Evolutionary conservation across 1,140 invertebrate species (phyloP), one percentile per base, ranked within the genome.

Genomic region (Apis laboriosa): DNA sequence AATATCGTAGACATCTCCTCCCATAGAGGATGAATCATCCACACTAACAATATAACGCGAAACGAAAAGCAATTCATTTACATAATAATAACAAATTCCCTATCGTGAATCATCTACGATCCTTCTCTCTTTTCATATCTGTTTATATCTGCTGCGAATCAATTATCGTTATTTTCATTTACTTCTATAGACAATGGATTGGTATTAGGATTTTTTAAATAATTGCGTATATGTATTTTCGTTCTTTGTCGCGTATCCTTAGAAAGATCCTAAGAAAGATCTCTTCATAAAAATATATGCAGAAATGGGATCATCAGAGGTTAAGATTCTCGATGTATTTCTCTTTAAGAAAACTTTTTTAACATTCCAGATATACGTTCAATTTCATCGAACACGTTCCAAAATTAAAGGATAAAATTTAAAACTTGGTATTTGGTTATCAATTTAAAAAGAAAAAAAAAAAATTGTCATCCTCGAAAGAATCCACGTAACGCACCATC

Each of bases 21-120:
- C 9, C 58, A 21, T 1, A 5, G 11, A 24, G 51, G n/a, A 49
- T 28, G 21, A 63, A 76, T 61, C n/a, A 8, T 28, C 17, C 19
- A 55, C 51, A 71, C 55, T 55, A 8, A 43, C 11, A 9, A 15
- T 51, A 75, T 51, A 75, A 61, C 34, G 11, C 58, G n/a, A 76
- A 64, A 76, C 28, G 74, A 63, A 76, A 34, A 76, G 49, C 49
- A 76, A 76, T 76, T 51, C 43, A 51, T 76, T 53, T 49, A 19
- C 43, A 24, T 17, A 12, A 24, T 60, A 75, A 75, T 43, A 61
- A 75, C 43, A n/a, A 64, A 51, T 24, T 63, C 63, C 70, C 15
- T 19, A 72, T 55, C 70, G 15, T 17, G n/a, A 55, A 28, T 51
- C 67, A 19, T 12, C n/a, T 17, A 70, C 49, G 8, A 70, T 70